Percentiles rank a stretch among this genome's conserved stretches.
Conservation (phyloP, 1,140 invertebrate genomes). For the Steinernema khuongi region DNA sequence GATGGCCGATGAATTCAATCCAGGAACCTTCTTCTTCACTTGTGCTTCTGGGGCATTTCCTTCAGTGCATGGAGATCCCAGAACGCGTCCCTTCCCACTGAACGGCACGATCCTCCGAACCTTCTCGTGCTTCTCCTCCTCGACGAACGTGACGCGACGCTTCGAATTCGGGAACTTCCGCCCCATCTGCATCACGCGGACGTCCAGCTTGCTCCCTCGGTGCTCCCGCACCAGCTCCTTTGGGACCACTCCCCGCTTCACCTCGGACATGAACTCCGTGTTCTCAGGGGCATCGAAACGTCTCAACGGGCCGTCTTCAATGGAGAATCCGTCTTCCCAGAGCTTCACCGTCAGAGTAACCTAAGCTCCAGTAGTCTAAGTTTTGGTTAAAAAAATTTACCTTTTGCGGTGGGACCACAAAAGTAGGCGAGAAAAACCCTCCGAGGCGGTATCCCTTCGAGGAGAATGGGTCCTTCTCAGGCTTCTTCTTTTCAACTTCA, state of each 20-base stretch:
- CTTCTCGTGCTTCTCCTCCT: background rate
- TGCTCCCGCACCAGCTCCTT: background rate
- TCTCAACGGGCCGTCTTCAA: constrained; percentile 78
- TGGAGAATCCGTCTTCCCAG: constrained; percentile 87
- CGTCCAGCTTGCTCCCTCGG: background rate
- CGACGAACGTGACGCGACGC: background rate
- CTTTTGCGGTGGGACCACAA: background rate
- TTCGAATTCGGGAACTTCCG: background rate
- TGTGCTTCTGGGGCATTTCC: background rate
- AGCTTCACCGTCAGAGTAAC: constrained; percentile 72
- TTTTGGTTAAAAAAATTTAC: background rate
- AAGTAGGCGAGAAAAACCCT: background rate
- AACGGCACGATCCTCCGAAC: background rate
- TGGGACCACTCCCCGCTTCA: background rate
- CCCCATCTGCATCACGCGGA: background rate
- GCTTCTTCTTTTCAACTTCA: background rate
- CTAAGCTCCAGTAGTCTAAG: background rate
- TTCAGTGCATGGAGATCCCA: background rate
- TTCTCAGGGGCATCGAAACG: constrained; percentile 77
- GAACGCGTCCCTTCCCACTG: background rate
- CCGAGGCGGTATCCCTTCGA: background rate
- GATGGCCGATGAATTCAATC: background rate
- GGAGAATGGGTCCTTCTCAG: background rate
- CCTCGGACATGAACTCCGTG: constrained; percentile 72
- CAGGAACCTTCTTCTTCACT: background rate